Evolutionary conservation across 1,140 invertebrate genomes (phyloP), one percentile per base, ranked within the genome.

Genomic region (Drosophila littoralis): DNA sequence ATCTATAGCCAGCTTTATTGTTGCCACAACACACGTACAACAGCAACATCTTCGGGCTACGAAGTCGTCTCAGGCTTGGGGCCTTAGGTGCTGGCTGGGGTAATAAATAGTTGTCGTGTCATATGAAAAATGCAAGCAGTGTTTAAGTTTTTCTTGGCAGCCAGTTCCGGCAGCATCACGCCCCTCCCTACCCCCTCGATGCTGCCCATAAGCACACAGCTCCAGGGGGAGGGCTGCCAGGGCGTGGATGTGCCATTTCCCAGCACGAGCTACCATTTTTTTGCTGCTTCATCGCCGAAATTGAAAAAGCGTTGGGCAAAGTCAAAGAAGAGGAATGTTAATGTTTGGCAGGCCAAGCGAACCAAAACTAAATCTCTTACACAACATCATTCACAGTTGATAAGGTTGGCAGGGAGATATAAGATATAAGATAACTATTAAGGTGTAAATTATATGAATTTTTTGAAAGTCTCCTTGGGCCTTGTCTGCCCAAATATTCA

Each of bases 81-180:
- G 38, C 46, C 9, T 43, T 33, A 43, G 42, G 51, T 43, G 40
- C 7, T n/a, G n/a, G 45, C 51, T 8, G 65, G 60, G 79, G 79
- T 84, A 79, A 86, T 86, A 86, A 86, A 86, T 86, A 86, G 83
- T 88, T 83, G 83, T 88, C 83, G 83, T 88, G 76, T 81, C 84
- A 83, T 86, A 83, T 71, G 83, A 88, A 86, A 86, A 86, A 86
- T 86, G 83, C 83, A 86, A 86, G 83, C 71, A 86, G 83, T 86
- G 83, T 86, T 88, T 83, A 86, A 86, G 83, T 83, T 88, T 71
- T 74, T 63, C 43, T 77, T 68, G 72, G 76, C 76, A 73, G 43
- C 15, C 48, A 83, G 76, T 38, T 73, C 48, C 59, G 63, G 33
- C 75, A 79, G 73, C 59, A 64, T 57, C 42, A 28, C 4, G 7